phyloP scores from a whole-genome alignment of 2,797 vertebrate species.

The Epinephelus awoara region DNA sequence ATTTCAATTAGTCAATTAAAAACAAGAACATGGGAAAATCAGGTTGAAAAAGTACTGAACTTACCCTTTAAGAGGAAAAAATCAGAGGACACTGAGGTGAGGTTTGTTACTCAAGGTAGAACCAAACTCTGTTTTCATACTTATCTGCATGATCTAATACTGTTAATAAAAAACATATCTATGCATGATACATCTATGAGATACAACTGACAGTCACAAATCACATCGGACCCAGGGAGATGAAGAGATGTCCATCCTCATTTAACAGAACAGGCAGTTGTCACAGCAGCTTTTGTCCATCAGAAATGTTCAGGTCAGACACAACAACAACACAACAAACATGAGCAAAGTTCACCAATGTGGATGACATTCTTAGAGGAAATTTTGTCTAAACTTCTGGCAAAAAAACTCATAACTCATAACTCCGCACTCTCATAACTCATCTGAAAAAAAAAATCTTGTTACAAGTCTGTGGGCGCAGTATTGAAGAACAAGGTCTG shows the following conservation, averaged over 20 bases:
- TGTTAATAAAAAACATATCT: background rate
- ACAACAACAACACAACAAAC: background rate
- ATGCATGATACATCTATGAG: background rate
- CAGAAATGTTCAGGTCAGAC: background rate
- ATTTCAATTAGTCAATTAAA: too few species aligned
- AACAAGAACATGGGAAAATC: too few species aligned
- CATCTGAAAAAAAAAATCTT: constrained; percentile 9
- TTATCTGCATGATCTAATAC: background rate
- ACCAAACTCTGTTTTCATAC: background rate
- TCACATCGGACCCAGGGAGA: background rate
- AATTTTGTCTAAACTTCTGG: background rate
- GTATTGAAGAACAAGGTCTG: constrained; percentile 27
- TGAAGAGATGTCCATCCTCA: background rate
- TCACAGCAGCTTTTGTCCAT: background rate
- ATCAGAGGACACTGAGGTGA: background rate
- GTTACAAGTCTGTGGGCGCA: constrained; percentile 23
- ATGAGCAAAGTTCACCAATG: background rate
- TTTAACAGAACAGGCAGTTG: background rate
- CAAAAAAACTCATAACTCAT: background rate
- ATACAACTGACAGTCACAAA: background rate
- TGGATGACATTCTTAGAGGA: background rate
- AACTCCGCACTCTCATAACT: background rate
- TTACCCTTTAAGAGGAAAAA: too few species aligned
- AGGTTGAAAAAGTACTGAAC: too few species aligned
- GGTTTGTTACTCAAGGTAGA: background rate